Evolutionary conservation across 2,888 invertebrate species (phyloP).

Genomic region (Globia sparganii): DNA sequence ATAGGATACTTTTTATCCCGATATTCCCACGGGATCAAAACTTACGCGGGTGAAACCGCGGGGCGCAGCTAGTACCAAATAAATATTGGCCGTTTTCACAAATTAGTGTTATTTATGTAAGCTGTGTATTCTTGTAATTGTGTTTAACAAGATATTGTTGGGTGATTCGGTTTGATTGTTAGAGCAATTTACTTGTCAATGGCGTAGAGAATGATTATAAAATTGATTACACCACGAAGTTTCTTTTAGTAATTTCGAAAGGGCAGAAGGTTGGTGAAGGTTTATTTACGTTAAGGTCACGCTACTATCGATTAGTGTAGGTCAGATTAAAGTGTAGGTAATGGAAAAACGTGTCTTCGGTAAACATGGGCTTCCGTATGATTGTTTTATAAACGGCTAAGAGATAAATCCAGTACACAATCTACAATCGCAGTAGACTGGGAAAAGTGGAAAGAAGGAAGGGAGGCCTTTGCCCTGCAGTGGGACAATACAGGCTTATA

Average conservation of each 20-base stretch:
- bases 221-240: slow-evolving; percentile 50
- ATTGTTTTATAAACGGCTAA: background rate
- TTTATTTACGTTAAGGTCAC: slow-evolving; percentile 43
- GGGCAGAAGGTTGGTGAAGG: background rate
- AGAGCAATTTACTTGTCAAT: slow-evolving; percentile 37
- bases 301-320: slow-evolving; percentile 10
- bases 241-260: slow-evolving; percentile 48
- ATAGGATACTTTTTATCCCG: too few relatives aligned
- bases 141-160: slow-evolving; percentile 51
- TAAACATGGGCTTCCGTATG: background rate
- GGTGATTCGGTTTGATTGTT: slow-evolving; percentile 49
- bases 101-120: slow-evolving; percentile 52
- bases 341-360: background rate
- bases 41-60: too few relatives aligned
- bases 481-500: too few relatives aligned
- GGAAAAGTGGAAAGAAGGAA: too few relatives aligned
- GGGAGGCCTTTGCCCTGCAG: too few relatives aligned
- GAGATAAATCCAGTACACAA: too few relatives aligned
- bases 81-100: slow-evolving; percentile 35
- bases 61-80: too few relatives aligned
- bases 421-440: too few relatives aligned
- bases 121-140: slow-evolving; percentile 51
- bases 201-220: slow-evolving; percentile 45
- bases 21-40: too few relatives aligned
- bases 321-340: slow-evolving; percentile 1